These are phyloP conservation scores for Eledona agricola DNA, from an alignment of 2,888 invertebrate species.

Conservation along the genomic window DNA sequence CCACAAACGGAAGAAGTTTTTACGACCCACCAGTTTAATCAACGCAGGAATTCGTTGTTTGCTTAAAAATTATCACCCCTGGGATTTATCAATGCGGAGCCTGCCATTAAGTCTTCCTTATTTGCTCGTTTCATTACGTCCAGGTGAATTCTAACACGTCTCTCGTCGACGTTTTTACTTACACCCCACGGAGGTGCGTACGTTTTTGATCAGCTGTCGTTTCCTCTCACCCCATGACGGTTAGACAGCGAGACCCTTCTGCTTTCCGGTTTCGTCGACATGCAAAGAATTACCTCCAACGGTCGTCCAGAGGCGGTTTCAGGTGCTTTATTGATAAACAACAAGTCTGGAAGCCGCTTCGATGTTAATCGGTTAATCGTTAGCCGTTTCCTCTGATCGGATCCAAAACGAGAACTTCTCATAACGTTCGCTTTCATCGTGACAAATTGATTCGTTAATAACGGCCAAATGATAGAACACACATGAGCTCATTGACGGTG, in stretches of 20 bases:
- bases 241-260: constrained; percentile 33
- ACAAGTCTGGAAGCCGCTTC: not conserved
- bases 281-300: constrained; percentile 33
- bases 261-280: constrained; percentile 37
- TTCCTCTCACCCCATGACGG: constrained; percentile 34
- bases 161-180: constrained; percentile 16
- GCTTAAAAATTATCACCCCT: constrained; percentile 23
- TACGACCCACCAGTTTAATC: constrained; percentile 13
- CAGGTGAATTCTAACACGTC: constrained; percentile 22
- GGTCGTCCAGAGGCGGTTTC: constrained; percentile 21
- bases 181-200: constrained; percentile 13
- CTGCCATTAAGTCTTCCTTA: constrained; percentile 23
- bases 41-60: constrained; percentile 22
- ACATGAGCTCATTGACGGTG: constrained; percentile 43
- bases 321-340: constrained; percentile 6
- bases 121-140: constrained; percentile 21
- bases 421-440: constrained; percentile 35
- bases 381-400: constrained; percentile 8
- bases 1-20: constrained; percentile 5
- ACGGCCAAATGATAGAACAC: constrained; percentile 33
- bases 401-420: constrained; percentile 6
- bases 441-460: constrained; percentile 35
- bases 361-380: constrained; percentile 13
- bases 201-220: constrained; percentile 67
- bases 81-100: constrained; percentile 20